phyloP scores from a whole-genome alignment of 2,113 vertebrate species.

The Brachyhypopomus occidentalis region DNA sequence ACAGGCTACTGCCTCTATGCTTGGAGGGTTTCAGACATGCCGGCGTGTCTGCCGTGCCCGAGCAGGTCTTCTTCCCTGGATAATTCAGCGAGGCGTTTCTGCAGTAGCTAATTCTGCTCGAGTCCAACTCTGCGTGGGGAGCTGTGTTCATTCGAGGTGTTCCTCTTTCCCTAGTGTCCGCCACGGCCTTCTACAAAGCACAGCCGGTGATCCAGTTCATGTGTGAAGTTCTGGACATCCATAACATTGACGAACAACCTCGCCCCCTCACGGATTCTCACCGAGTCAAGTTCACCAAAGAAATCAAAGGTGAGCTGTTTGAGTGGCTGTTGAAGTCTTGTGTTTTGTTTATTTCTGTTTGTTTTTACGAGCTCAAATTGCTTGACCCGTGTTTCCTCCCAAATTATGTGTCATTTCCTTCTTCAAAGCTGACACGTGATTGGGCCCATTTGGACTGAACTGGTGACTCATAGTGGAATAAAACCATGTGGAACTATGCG shows the following conservation, averaged over 20 bases:
- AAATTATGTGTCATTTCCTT: conserved; percentile 11
- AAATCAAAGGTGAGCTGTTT: conserved; percentile 91
- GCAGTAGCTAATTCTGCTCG: too few species aligned
- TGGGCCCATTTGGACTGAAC: not conserved
- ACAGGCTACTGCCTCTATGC: too few species aligned
- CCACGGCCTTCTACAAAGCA: conserved; percentile 99
- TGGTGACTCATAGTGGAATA: conserved; percentile 23
- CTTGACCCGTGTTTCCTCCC: not conserved
- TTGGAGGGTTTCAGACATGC: too few species aligned
- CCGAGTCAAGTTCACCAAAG: conserved; percentile 99
- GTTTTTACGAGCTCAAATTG: not conserved
- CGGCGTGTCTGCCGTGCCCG: too few species aligned
- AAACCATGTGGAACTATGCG: not conserved
- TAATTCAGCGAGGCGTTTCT: too few species aligned
- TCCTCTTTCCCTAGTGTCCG: conserved; percentile 81
- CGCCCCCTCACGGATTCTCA: conserved; percentile 98
- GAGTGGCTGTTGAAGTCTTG: not conserved
- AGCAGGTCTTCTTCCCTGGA: too few species aligned
- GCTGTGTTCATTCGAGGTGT: not conserved
- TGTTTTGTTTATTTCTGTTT: too few species aligned
- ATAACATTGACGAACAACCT: conserved; percentile 99
- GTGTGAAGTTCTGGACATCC: conserved; percentile 99
- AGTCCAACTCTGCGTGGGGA: too few species aligned
- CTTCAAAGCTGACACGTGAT: not conserved
- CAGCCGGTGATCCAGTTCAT: conserved; percentile 99